Conservation (phyloP, 1,140 invertebrate genomes). For the Sarcophaga peregrina region DNA sequence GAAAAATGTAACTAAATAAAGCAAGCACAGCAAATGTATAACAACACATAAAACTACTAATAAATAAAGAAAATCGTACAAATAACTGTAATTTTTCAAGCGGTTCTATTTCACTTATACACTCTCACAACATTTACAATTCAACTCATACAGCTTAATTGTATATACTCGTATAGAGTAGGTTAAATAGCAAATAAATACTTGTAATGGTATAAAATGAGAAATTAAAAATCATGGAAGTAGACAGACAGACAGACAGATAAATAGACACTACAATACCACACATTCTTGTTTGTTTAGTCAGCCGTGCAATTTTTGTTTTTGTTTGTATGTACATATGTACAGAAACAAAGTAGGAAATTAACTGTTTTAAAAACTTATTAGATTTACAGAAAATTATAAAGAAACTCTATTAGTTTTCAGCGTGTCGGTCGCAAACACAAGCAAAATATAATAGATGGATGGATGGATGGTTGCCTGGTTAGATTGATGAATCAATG, state of each 20-base stretch:
- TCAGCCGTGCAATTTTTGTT: constrained; percentile 38
- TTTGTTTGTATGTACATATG: neutral
- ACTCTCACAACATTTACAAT: neutral
- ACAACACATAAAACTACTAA: neutral
- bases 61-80: constrained; percentile 23
- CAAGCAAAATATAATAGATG: too few relatives aligned
- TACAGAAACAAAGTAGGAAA: neutral
- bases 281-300: constrained; percentile 32
- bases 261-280: neutral
- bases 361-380: constrained; percentile 26
- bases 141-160: constrained; percentile 25
- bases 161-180: too few relatives aligned
- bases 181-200: constrained; percentile 28
- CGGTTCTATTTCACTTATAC: neutral
- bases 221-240: constrained; percentile 14
- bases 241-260: too few relatives aligned
- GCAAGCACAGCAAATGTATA: constrained; percentile 1
- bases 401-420: too few relatives aligned
- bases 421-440: too few relatives aligned
- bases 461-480: too few relatives aligned
- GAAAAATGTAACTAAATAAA: neutral
- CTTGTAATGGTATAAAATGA: neutral
- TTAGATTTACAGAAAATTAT: neutral
- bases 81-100: constrained; percentile 23
- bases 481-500: too few relatives aligned